Evolutionary conservation across 2,797 vertebrate genomes (phyloP).

Genomic region (Tachyglossus aculeatus): DNA sequence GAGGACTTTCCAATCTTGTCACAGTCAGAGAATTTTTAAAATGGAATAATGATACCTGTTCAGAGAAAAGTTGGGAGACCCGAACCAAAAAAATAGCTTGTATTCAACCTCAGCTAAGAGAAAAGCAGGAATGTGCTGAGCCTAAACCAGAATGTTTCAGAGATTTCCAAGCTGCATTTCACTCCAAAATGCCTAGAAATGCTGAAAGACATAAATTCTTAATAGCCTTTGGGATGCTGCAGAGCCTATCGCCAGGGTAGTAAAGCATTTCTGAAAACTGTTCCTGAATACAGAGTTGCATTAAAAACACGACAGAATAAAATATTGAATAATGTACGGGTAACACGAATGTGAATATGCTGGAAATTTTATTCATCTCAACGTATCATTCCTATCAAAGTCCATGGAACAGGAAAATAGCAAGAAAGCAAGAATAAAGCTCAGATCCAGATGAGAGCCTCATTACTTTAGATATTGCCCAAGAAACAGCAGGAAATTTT

Average conservation of each 20-base stretch:
- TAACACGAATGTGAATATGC: not conserved
- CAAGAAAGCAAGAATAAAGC: not conserved
- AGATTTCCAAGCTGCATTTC: not conserved
- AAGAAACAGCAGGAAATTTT: not conserved
- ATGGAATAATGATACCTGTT: too few relatives aligned
- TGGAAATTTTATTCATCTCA: not conserved
- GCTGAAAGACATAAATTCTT: not conserved
- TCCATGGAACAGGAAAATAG: not conserved
- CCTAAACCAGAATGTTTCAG: not conserved
- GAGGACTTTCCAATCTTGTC: too few relatives aligned
- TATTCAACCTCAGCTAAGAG: not conserved
- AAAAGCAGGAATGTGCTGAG: not conserved
- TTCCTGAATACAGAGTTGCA: not conserved
- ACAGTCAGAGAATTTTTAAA: too few relatives aligned
- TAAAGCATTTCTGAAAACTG: not conserved
- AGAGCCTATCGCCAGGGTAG: not conserved
- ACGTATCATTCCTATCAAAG: not conserved
- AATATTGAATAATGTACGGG: not conserved
- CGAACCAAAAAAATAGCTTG: not conserved
- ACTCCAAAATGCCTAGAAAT: not conserved
- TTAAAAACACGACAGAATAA: not conserved
- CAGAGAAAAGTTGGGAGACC: too few relatives aligned
- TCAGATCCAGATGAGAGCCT: not conserved
- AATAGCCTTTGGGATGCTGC: not conserved
- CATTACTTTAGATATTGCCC: not conserved